Evolutionary conservation across 2,113 vertebrate species (phyloP), one percentile per base, ranked within the genome.

Genomic region (Perognathus longimembris): DNA sequence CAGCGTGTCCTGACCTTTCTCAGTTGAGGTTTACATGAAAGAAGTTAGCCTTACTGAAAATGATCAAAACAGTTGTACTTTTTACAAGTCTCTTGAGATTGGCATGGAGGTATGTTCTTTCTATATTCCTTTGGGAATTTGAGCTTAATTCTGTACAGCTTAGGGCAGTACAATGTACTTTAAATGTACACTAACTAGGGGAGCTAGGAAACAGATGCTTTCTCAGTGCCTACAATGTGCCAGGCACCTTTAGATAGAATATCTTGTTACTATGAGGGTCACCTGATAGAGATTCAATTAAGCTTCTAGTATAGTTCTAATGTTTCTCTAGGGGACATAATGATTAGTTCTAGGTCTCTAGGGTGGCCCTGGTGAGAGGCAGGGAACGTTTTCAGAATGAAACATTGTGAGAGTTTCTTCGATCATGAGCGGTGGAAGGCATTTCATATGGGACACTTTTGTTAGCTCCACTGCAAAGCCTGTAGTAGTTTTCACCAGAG

Each of bases 11-110:
- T 15, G 95, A 24, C 8, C 50, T 94, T 59, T 78, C 84, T 87
- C n/a, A 79, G 24, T 54, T 81, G 32, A 94, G 28, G 59, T 89
- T 93, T 40, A 0, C 78, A 18, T 74, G 69, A 88, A 50, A 94
- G 84, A 70, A 75, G 34, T n/a, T 74, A 90, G n/a, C 24, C 36
- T 81, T 80, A 74, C 42, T 42, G 64, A 74, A 95, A 89, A 89
- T 14, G 36, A 92, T 12, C 15, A 8, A 3, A 75, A 6, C 21
- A 3, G 22, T 84, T 45, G n/a, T 54, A 54, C 17, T 94, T 89
- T 94, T 91, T 63, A 42, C 11, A 50, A 42, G 30, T 91, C 28
- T 74, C 69, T 59, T 42, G 70, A 63, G 45, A 87, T 54, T 34
- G 14, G 15, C 36, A 40, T 32, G 63, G 87, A 50, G 40, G 64